Conservation (phyloP, 2,888 invertebrate genomes). For the Thecocarcelia acutangulata region DNA sequence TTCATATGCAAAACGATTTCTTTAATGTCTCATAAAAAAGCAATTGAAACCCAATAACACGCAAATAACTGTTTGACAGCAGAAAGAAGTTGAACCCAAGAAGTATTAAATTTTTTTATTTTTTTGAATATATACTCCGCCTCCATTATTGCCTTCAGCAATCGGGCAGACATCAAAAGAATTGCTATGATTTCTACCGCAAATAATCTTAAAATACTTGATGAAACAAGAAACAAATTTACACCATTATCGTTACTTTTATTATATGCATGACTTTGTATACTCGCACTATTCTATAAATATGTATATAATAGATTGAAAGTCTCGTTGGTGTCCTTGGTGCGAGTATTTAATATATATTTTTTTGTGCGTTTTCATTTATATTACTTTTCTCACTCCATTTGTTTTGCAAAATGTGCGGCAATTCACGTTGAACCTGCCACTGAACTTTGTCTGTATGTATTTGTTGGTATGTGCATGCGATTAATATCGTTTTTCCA, state of each 20-base stretch:
- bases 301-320: too few species aligned
- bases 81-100: too few species aligned
- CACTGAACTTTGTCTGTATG: background rate
- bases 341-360: background rate
- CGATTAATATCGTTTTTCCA: slow-evolving; percentile 27
- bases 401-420: slow-evolving; percentile 58
- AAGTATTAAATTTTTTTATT: too few species aligned
- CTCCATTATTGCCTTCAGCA: slow-evolving; percentile 4
- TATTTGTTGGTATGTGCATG: slow-evolving; percentile 13
- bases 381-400: slow-evolving; percentile 62
- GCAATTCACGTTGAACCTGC: slow-evolving; percentile 15
- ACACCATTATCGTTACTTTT: slow-evolving; percentile 53
- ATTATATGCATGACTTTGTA: slow-evolving; percentile 20
- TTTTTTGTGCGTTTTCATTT: slow-evolving; percentile 31
- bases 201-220: slow-evolving; percentile 53
- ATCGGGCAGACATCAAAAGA: slow-evolving; percentile 29
- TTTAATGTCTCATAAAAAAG: background rate
- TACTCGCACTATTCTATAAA: too few species aligned
- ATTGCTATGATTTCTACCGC: slow-evolving; percentile 34
- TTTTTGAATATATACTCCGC: background rate
- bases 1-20: slow-evolving; percentile 9
- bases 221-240: slow-evolving; percentile 31
- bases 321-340: slow-evolving; percentile 1
- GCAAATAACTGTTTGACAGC: too few species aligned
- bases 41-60: background rate